Evolutionary conservation across 2,113 vertebrate species (phyloP).

Genomic region (Poeciliopsis retropinna): DNA sequence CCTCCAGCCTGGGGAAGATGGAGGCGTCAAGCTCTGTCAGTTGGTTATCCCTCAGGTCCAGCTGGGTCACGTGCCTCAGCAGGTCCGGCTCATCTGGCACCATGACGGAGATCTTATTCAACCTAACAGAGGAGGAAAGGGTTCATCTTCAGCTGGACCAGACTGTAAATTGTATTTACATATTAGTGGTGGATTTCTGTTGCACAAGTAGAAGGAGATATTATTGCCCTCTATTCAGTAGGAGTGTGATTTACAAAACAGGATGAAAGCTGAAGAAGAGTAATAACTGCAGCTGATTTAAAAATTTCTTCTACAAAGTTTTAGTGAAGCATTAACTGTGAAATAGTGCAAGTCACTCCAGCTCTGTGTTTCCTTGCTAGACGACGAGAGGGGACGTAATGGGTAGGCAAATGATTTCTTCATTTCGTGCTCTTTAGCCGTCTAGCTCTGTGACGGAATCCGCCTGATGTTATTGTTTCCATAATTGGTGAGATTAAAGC

Average conservation of each 20-base stretch:
- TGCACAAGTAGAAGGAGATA: background rate
- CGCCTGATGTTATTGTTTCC: conserved; percentile 43
- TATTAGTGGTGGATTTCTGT: conserved; percentile 20
- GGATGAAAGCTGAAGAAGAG: background rate
- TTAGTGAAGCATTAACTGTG: conserved; percentile 67
- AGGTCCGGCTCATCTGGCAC: conserved; percentile 87
- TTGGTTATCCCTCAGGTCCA: conserved; percentile 93
- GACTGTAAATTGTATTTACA: background rate
- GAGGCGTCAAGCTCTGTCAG: conserved; percentile 88
- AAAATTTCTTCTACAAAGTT: conserved; percentile 20
- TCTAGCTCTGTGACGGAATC: conserved; percentile 8
- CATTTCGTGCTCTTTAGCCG: conserved; percentile 30
- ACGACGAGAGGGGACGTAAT: conserved; percentile 27
- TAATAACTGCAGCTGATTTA: conserved; percentile 4
- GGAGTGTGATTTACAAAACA: background rate
- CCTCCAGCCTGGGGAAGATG: conserved; percentile 90
- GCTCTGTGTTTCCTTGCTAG: conserved; percentile 34
- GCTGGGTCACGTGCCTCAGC: conserved; percentile 90
- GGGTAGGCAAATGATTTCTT: conserved; percentile 65
- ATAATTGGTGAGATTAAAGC: conserved; percentile 33
- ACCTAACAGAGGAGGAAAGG: conserved; percentile 73
- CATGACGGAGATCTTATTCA: conserved; percentile 87
- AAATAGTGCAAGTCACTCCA: conserved; percentile 73
- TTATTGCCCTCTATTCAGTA: no score
- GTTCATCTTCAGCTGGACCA: conserved; percentile 45